phyloP scores from a whole-genome alignment of 2,113 vertebrate species.

The Sisor rabdophorus region DNA sequence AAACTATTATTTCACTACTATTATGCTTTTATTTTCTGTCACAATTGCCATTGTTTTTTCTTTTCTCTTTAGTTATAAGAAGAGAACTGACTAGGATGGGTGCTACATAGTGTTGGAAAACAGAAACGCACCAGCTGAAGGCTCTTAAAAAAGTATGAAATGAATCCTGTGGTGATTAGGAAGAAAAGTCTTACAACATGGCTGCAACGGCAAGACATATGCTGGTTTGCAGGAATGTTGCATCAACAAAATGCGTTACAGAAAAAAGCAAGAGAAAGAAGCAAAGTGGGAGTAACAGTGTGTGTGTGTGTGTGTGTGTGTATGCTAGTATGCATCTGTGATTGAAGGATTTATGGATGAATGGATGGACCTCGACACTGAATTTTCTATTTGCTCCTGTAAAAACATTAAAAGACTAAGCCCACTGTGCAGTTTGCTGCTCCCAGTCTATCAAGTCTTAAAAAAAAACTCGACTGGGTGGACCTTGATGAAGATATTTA shows the following conservation, averaged over 20 bases:
- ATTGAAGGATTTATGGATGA: constrained; percentile 34
- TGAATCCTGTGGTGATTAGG: constrained; percentile 3
- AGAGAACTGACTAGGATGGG: constrained; percentile 93
- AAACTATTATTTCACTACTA: too few relatives aligned
- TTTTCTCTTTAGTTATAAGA: constrained; percentile 82
- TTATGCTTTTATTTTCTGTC: too few relatives aligned
- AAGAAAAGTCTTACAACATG: constrained; percentile 68
- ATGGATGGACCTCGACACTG: constrained; percentile 54
- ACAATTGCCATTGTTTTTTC: neutral
- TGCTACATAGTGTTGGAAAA: constrained; percentile 80
- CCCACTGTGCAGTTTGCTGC: constrained; percentile 84
- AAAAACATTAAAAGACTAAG: constrained; percentile 85
- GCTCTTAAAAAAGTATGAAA: constrained; percentile 61
- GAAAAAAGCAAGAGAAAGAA: constrained; percentile 56
- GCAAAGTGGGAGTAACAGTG: constrained; percentile 25
- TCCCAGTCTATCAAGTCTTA: constrained; percentile 80
- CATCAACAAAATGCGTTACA: constrained; percentile 69
- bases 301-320: constrained; percentile 25
- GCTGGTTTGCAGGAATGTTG: constrained; percentile 68
- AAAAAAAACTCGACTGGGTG: constrained; percentile 55
- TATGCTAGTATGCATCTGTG: constrained; percentile 17
- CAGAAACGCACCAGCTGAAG: constrained; percentile 49
- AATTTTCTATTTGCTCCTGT: constrained; percentile 73
- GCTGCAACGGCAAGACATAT: constrained; percentile 61
- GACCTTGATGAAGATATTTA: constrained; percentile 68